These are phyloP conservation scores for Ametastegia equiseti DNA, from an alignment of 2,888 invertebrate species.

Conservation along the genomic window DNA sequence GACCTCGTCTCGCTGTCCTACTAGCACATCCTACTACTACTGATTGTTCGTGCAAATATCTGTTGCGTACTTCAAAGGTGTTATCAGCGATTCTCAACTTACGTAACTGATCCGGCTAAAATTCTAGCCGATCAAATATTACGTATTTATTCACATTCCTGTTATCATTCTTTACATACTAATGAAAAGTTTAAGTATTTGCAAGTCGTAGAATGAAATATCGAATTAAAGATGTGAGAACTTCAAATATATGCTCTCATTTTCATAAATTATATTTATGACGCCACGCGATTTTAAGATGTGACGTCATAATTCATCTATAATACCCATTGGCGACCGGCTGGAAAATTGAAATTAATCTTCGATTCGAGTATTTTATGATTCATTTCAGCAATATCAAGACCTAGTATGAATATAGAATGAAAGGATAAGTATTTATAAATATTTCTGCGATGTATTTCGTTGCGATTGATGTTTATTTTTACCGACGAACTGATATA, in stretches of 20 bases:
- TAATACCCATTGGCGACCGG: background rate
- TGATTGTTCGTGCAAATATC: conserved; percentile 14
- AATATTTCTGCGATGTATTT: too few species aligned
- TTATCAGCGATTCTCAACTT: conserved; percentile 21
- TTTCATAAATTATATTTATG: too few species aligned
- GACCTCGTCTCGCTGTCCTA: conserved; percentile 25
- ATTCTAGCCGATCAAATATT: background rate
- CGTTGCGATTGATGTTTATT: background rate
- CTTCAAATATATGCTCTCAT: too few species aligned
- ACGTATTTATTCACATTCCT: background rate
- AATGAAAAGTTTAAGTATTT: too few species aligned
- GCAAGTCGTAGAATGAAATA: too few species aligned
- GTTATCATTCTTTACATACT: background rate
- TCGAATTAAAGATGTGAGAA: background rate
- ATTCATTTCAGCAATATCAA: too few species aligned
- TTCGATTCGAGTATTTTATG: too few species aligned
- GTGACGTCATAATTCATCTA: conserved; percentile 8
- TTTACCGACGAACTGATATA: background rate
- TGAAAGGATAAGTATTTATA: too few species aligned
- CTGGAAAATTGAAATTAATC: too few species aligned
- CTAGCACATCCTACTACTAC: background rate
- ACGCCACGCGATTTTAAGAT: background rate
- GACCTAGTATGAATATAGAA: too few species aligned
- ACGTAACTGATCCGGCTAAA: background rate
- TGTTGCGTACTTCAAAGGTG: conserved; percentile 26